phyloP scores from a whole-genome alignment of 2,113 vertebrate species.

The Paramisgurnus dabryanus region DNA sequence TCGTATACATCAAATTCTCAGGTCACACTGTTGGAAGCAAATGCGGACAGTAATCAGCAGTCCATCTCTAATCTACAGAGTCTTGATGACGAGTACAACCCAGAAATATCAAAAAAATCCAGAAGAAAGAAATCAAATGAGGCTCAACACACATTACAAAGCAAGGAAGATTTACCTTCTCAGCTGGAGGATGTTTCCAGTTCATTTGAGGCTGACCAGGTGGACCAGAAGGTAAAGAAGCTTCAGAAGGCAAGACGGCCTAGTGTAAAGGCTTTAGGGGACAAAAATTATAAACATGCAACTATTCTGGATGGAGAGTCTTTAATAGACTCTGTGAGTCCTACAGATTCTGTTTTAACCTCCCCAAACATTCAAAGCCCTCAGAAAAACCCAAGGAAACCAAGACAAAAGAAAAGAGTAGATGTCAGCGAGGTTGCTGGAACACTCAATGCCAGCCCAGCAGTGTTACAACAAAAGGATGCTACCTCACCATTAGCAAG shows the following conservation, averaged over 20 bases:
- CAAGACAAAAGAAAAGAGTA: neutral
- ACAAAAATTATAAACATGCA: neutral
- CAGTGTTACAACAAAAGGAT: conserved; percentile 8
- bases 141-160: neutral
- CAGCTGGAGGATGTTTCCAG: neutral
- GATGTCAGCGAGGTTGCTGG: neutral
- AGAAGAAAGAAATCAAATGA: neutral
- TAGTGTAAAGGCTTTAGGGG: neutral
- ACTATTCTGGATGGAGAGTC: neutral
- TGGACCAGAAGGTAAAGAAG: neutral
- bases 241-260: neutral
- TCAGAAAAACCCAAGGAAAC: neutral
- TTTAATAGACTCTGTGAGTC: neutral
- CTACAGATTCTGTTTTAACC: neutral
- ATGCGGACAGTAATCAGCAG: neutral
- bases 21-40: neutral
- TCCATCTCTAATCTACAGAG: neutral
- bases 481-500: neutral
- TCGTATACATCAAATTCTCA: conserved; percentile 2
- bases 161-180: neutral
- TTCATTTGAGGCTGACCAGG: neutral
- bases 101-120: neutral
- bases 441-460: neutral
- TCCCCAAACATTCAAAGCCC: neutral
- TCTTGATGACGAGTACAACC: neutral